Base-by-base conservation (phyloP, 2,113 vertebrate species). In the Chunga burmeisteri region DNA sequence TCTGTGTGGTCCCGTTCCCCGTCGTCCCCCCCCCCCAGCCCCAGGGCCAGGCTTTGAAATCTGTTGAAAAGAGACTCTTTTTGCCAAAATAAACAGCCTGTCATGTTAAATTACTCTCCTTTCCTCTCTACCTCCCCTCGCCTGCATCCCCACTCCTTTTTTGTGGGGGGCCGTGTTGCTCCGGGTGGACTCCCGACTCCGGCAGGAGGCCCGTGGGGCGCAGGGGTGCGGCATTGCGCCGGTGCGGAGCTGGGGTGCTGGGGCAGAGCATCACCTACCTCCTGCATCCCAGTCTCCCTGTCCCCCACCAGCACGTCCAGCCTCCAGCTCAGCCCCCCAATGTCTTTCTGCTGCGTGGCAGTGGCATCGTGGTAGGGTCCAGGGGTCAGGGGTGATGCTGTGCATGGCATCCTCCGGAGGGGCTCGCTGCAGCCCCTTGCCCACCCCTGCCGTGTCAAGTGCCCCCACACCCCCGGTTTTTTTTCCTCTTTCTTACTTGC, bases 61-160 rank as follows among this genome's bases (percentile, higher is more conserved):
- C 97, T 98, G 97, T 96, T 95, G 97, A 97, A 98, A 98, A 97
- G 96, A 98, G 88, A 91, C 81, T 86, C 83, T 75, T 96, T 85
- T 84, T 82, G 99, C 99, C 99, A 99, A 98, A 97, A 95, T 98
- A 99, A 99, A 99, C 98, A 98, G 97, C 96, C 96, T 97, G 94
- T 98, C 98, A 96, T 90, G 96, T 98, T 97, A 95, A 97, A 97
- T 98, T 98, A 97, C 91, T 82, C 93, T 94, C 92, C 78, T 93
- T 96, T 95, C 95, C 97, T 93, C 95, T 94, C 56, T 94, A 10
- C 84, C 87, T 93, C 93, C 91, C 92, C 78, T 94, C 38, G 81
- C 80, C 84, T 94, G 66, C 47, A 3, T 75, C 61, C 56, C 75
- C 66, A 16, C 67, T 53, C 38, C 78, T 3, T 18, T 90, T 95